Evolutionary conservation across 2,888 invertebrate species (phyloP).

Genomic region (Acanthoscelides obtectus): DNA sequence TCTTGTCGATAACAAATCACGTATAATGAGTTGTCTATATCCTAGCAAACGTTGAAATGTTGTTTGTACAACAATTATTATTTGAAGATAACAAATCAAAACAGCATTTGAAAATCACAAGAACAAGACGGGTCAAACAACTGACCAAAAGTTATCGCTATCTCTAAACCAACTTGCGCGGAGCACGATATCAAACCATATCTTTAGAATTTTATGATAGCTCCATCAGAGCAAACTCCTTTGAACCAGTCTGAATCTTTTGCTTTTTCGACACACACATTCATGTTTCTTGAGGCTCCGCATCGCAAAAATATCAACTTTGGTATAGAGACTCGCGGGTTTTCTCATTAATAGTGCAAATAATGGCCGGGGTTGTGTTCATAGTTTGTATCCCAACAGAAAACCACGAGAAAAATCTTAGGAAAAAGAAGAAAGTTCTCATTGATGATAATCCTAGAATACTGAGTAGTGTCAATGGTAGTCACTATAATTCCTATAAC

Average conservation of each 20-base stretch:
- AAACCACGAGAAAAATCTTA: constrained; percentile 44
- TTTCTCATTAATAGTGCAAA: neutral
- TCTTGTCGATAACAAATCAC: neutral
- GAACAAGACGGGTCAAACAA: neutral
- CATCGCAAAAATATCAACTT: neutral
- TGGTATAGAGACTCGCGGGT: neutral
- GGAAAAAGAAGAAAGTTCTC: constrained; percentile 28
- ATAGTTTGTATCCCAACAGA: constrained; percentile 55
- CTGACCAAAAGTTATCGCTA: neutral
- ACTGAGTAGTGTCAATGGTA: neutral
- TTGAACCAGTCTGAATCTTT: neutral
- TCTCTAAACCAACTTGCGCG: neutral
- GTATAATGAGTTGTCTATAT: neutral
- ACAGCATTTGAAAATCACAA: neutral
- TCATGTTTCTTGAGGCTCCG: neutral
- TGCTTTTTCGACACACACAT: neutral
- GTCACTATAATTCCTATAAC: no score
- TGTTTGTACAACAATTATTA: neutral
- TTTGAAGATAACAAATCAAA: neutral
- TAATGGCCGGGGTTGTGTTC: constrained; percentile 56
- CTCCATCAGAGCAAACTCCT: neutral
- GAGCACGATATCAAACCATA: neutral
- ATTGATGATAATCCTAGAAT: constrained; percentile 15
- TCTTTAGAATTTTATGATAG: neutral
- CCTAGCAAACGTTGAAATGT: neutral